Conservation (phyloP, 2,113 vertebrate species). For the Pterocles burchelli region DNA sequence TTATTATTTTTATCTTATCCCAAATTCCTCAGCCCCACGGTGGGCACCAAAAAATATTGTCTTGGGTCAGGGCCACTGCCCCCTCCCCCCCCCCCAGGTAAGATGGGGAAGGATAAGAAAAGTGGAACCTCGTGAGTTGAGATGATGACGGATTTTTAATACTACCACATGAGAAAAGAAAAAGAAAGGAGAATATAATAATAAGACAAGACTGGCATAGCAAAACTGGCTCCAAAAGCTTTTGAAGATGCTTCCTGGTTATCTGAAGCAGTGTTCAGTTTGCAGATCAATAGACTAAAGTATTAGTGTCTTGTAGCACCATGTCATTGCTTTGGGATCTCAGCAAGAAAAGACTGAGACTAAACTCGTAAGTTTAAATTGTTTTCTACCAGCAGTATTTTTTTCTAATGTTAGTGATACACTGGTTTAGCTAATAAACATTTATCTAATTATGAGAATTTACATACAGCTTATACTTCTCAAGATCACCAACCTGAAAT, state of each 20-base stretch:
- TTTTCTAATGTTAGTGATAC: not conserved
- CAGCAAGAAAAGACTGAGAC: not conserved
- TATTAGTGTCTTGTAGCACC: not conserved
- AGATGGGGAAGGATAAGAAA: too few species aligned
- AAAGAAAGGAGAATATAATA: too few species aligned
- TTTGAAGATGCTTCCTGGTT: not conserved
- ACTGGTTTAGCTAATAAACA: not conserved
- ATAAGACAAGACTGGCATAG: too few species aligned
- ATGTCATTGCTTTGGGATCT: not conserved
- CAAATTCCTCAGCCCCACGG: too few species aligned
- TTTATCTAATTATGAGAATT: not conserved
- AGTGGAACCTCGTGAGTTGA: too few species aligned
- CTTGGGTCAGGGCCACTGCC: too few species aligned
- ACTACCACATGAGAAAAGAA: too few species aligned
- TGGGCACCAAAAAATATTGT: too few species aligned
- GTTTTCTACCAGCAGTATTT: not conserved
- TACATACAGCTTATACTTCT: not conserved
- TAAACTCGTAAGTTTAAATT: not conserved
- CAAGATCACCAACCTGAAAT: not conserved
- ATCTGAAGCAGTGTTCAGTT: not conserved
- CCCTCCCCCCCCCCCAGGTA: too few species aligned
- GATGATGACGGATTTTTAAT: too few species aligned
- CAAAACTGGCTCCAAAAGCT: not conserved
- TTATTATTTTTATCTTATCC: too few species aligned
- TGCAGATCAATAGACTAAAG: not conserved